A percentile compares a stretch with the other conserved stretches of the same genome.
Conservation (phyloP, 2,113 vertebrate species). For the Colistium nudipinnis region DNA sequence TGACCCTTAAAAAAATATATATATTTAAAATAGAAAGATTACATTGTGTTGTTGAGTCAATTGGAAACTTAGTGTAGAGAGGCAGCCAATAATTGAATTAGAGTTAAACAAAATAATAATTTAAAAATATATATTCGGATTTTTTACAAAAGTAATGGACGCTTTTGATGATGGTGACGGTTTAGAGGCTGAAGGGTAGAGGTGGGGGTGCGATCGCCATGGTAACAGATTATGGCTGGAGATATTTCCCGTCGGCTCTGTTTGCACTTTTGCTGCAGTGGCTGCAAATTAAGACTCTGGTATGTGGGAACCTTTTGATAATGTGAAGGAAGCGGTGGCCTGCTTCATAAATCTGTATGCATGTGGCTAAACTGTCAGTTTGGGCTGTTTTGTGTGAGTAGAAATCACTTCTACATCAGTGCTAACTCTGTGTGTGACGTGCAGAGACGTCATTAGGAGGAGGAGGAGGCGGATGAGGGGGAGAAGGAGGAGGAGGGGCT, state of each 20-base stretch:
- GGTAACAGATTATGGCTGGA: conserved; percentile 71
- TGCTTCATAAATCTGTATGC: not conserved
- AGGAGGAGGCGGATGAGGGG: conserved; percentile 19
- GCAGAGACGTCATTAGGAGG: conserved; percentile 13
- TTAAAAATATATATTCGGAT: too few species aligned
- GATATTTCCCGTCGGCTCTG: conserved; percentile 36
- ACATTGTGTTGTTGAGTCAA: too few species aligned
- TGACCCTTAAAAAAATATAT: too few species aligned
- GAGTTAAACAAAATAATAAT: too few species aligned
- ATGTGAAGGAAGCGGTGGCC: too few species aligned
- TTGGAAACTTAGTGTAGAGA: too few species aligned
- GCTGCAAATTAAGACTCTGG: not conserved
- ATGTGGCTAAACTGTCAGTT: not conserved
- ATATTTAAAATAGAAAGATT: too few species aligned
- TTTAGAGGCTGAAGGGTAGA: not conserved
- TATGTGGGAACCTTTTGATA: too few species aligned
- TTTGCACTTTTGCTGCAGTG: conserved; percentile 11
- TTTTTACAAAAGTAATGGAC: too few species aligned
- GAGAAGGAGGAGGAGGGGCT: conserved; percentile 2
- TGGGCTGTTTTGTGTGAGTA: not conserved
- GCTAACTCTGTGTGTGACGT: conserved; percentile 20
- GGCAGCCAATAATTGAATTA: too few species aligned
- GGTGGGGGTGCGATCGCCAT: conserved; percentile 45
- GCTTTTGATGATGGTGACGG: conserved; percentile 7
- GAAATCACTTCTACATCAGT: not conserved